phyloP scores from a whole-genome alignment of 2,888 invertebrate genomes.

The Drosophila niveifrons region DNA sequence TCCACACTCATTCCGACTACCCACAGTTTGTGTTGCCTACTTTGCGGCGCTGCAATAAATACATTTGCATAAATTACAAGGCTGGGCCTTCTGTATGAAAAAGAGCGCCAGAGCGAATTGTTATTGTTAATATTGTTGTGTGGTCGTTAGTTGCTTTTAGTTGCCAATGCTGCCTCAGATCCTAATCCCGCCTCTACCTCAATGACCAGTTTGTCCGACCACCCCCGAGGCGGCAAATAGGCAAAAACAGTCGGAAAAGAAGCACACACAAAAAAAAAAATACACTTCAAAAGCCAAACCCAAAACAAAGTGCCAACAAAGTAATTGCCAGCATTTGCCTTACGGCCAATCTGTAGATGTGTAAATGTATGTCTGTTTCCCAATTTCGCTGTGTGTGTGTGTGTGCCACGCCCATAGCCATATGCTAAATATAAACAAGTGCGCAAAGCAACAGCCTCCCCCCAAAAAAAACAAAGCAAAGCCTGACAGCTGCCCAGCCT shows the following conservation, averaged over 20 bases:
- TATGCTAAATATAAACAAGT: slow-evolving; percentile 58
- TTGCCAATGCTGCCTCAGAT: slow-evolving; percentile 21
- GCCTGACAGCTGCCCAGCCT: slow-evolving; percentile 2
- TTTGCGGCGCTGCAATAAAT: slow-evolving; percentile 67
- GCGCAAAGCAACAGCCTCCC: slow-evolving; percentile 22
- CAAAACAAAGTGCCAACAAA: slow-evolving; percentile 74
- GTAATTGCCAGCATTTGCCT: slow-evolving; percentile 63
- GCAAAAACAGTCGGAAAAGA: slow-evolving; percentile 14
- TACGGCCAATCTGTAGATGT: slow-evolving; percentile 29
- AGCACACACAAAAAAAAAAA: slow-evolving; percentile 19
- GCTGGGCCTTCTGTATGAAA: slow-evolving; percentile 39
- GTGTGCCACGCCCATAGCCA: slow-evolving; percentile 48
- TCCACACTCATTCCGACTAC: background rate
- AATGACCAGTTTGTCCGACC: slow-evolving; percentile 13
- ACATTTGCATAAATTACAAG: slow-evolving; percentile 74
- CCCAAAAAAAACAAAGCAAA: slow-evolving; percentile 10
- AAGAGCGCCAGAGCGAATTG: slow-evolving; percentile 21
- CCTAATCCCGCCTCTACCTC: slow-evolving; percentile 16
- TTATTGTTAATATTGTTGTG: slow-evolving; percentile 30
- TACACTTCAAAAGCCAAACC: slow-evolving; percentile 55
- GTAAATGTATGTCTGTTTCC: slow-evolving; percentile 4
- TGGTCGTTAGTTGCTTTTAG: slow-evolving; percentile 30
- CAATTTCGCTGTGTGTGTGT: slow-evolving; percentile 12
- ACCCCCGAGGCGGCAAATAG: slow-evolving; percentile 35
- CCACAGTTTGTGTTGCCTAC: slow-evolving; percentile 34